phyloP scores from a whole-genome alignment of 1,140 invertebrate species.

The Lamellibrachia luymesi region DNA sequence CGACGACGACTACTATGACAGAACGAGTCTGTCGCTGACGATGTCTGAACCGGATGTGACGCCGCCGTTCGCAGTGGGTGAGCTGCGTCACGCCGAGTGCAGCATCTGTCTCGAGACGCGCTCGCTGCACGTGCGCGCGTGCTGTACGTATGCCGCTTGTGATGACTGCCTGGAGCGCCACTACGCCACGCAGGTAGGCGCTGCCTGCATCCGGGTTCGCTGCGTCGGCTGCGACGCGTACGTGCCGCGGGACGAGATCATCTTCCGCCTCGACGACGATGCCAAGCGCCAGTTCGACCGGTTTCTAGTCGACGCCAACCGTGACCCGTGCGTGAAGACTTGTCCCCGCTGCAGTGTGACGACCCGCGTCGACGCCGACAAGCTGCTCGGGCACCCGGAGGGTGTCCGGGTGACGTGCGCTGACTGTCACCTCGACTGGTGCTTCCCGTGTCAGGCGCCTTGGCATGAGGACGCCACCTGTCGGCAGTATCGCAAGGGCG shows the following conservation, averaged over 20 bases:
- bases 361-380: constrained; percentile 27
- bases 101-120: constrained; percentile 32
- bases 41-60: background rate
- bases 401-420: constrained; percentile 45
- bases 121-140: constrained; percentile 40
- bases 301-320: constrained; percentile 53
- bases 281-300: constrained; percentile 52
- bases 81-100: constrained; percentile 29
- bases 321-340: constrained; percentile 53
- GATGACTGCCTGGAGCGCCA: constrained; percentile 49
- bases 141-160: constrained; percentile 53
- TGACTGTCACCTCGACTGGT: constrained; percentile 55
- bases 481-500: constrained; percentile 53
- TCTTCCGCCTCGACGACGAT: constrained; percentile 37
- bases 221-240: background rate
- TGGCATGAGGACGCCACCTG: constrained; percentile 56
- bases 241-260: constrained; percentile 54
- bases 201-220: constrained; percentile 29
- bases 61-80: background rate
- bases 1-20: background rate
- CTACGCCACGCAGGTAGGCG: constrained; percentile 41
- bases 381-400: constrained; percentile 29
- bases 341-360: constrained; percentile 56
- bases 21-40: background rate
- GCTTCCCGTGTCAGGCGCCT: constrained; percentile 58